Evolutionary conservation across 2,888 invertebrate species (phyloP), one percentile per base, ranked within the genome.

Genomic region (Sturmia bella): DNA sequence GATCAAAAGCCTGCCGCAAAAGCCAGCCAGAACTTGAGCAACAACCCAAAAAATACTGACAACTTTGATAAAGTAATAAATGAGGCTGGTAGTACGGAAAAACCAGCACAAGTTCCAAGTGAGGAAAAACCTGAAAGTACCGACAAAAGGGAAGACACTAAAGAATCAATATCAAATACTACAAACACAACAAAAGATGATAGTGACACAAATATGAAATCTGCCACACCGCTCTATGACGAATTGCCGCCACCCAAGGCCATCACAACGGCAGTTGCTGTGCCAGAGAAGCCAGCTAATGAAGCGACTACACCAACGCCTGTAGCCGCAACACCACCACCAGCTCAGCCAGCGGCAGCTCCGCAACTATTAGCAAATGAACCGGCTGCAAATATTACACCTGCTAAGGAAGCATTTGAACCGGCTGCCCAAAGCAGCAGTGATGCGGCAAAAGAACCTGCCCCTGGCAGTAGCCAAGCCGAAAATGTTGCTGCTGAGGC

Each of bases 121-220:
- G 68, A 45, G 15, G 52, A 52, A 27, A 69, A 48, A 12, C 1
- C 72, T 3, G 54, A 56, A 13, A 12, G 24, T 9, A 32, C 32
- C 32, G 32, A 32, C 9, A 24, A 39, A 24, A 59, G 52, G 0
- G 0, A 21, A 17, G 59, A 32, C 0, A 64, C 32, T 37, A 66
- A 48, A 17, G 17, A 24, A 0, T 7, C 59, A 52, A 66, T 66
- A 41, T 32, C 59, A 63, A 84, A 87, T n/a, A 84, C 84, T 41
- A 24, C 70, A 48, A 43, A 64, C 12, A 27, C 57, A 50, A 24
- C 50, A 45, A 11, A 12, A 45, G 75, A 70, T 27, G 66, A 68
- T 12, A 56, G n/a, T 39, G 37, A 48, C 13, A 66, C 57, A 76
- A 66, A 68, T 52, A 27, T 52, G 27, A 79, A 48, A 54, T 78